phyloP scores from a whole-genome alignment of 2,113 vertebrate species.

The Notarius lentiginosus region DNA sequence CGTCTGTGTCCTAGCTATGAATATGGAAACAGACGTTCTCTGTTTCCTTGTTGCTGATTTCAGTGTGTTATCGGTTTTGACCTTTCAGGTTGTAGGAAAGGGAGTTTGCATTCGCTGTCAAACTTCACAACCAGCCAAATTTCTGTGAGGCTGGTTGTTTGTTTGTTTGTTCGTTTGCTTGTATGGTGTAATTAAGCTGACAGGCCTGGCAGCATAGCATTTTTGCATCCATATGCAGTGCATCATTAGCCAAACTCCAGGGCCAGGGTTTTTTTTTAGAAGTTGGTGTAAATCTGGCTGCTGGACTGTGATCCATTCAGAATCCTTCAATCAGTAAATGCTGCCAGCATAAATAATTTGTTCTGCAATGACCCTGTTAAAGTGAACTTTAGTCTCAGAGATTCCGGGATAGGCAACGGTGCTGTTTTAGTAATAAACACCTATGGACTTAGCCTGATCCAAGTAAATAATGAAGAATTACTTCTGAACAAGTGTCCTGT shows the following conservation, averaged over 20 bases:
- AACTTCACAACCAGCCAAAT: slow-evolving; percentile 42
- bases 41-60: slow-evolving; percentile 34
- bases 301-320: slow-evolving; percentile 3
- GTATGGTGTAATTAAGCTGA: slow-evolving; percentile 45
- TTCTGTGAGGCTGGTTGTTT: slow-evolving; percentile 12
- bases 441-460: neutral
- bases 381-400: neutral
- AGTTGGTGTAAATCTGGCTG: slow-evolving; percentile 25
- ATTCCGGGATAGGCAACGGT: neutral
- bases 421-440: neutral
- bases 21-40: slow-evolving; percentile 55
- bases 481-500: neutral
- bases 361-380: neutral
- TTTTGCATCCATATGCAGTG: slow-evolving; percentile 33
- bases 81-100: slow-evolving; percentile 51
- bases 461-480: neutral
- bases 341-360: neutral
- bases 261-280: neutral
- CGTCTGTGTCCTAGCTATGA: slow-evolving; percentile 53
- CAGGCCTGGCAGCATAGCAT: slow-evolving; percentile 26
- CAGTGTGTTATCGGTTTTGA: slow-evolving; percentile 51
- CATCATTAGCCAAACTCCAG: slow-evolving; percentile 28
- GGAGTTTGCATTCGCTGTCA: slow-evolving; percentile 47
- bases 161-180: slow-evolving; percentile 41
- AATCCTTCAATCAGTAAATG: neutral